Percentiles rank a stretch among this genome's conserved stretches.
These are phyloP conservation scores for Asobara japonica DNA, from an alignment of 1,140 invertebrate species.

Conservation along the genomic window DNA sequence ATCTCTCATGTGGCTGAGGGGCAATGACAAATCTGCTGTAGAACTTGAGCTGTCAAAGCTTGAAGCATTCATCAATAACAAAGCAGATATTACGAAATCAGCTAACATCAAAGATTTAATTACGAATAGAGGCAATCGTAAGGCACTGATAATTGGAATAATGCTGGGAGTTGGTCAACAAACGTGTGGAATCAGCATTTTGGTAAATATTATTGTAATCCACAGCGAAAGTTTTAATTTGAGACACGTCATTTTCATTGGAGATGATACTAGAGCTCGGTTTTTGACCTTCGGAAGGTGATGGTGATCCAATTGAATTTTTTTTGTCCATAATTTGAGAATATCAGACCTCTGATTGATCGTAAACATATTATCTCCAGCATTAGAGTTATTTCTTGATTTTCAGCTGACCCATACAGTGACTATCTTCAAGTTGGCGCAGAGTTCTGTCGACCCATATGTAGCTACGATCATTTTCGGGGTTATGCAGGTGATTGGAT, in stretches of 20 bases:
- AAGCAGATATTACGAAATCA: constrained; percentile 24
- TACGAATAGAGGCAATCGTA: constrained; percentile 51
- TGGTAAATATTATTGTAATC: constrained; percentile 48
- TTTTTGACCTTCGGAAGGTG: too few relatives aligned
- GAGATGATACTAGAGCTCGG: too few relatives aligned
- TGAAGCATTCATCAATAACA: constrained; percentile 47
- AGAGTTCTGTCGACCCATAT: constrained; percentile 62
- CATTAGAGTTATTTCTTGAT: not conserved
- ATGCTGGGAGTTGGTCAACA: constrained; percentile 61
- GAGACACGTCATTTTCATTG: too few relatives aligned
- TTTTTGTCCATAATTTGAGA: too few relatives aligned
- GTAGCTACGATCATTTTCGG: constrained; percentile 67
- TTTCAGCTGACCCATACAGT: constrained; percentile 65
- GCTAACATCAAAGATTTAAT: constrained; percentile 48
- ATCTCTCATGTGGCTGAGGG: constrained; percentile 68
- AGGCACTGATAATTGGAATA: constrained; percentile 62
- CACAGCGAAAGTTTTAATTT: too few relatives aligned
- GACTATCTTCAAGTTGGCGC: constrained; percentile 68
- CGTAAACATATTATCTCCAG: not conserved
- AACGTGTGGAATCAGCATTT: constrained; percentile 58
- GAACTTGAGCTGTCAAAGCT: constrained; percentile 51
- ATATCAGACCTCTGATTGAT: too few relatives aligned
- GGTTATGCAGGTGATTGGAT: constrained; percentile 61
- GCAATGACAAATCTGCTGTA: constrained; percentile 56
- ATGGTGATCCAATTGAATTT: too few relatives aligned